Evolutionary conservation across 1,140 invertebrate species (phyloP), one percentile per base, ranked within the genome.

Genomic region (Leptinotarsa texana): DNA sequence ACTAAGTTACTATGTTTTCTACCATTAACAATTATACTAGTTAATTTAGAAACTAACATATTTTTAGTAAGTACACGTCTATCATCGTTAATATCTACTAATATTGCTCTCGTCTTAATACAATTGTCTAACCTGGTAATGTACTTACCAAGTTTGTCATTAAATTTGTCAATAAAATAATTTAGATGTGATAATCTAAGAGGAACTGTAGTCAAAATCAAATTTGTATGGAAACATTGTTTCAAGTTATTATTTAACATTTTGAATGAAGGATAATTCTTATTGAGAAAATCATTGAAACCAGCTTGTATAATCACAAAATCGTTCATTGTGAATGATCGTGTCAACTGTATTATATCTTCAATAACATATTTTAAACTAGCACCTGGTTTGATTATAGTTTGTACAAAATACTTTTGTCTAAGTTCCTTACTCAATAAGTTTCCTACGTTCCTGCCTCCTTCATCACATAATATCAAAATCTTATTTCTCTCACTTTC

Each of bases 381-480:
- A 61, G 57, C 57, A 61, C 57, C 57, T 61, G 57, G 57, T 61
- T 61, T 61, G 18, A 61, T 61, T 61, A 61, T 61, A 18, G 15
- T 61, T 61, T 61, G 57, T 61, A 61, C 57, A 61, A 61, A 17
- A 61, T 61, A 61, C 3, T 61, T 61, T 61, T 61, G 57, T 18
- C 57, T 18, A 15, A 61, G 57, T 18, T 61, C 57, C 18, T 18
- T 61, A 61, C 57, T 61, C 57, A 61, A 61, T 13, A 61, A 18
- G 57, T 61, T 61, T 61, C 57, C 57, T 61, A 61, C 57, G 15
- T 61, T 61, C 57, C 57, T 61, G 18, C 57, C 57, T 18, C 57
- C 57, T 61, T 61, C 57, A 61, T 61, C 57, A 61, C 57, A 61
- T 61, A 61, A 61, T 61, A 61, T 61, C 57, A 61, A 61, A 61